phyloP scores from a whole-genome alignment of 2,113 vertebrate species.

The Poecilia latipinna region DNA sequence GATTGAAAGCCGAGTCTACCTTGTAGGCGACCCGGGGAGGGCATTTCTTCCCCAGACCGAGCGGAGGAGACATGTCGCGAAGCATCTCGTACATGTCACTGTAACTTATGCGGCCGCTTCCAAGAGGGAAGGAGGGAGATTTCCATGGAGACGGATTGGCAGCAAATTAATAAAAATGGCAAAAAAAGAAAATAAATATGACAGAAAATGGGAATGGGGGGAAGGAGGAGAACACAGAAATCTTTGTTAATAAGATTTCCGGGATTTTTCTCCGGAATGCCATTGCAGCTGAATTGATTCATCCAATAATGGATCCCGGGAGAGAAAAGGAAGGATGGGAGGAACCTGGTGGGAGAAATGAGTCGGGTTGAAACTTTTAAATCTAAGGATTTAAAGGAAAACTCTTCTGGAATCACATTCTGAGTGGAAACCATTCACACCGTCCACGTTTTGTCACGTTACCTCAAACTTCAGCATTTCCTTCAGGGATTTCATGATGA shows the following conservation, averaged over 20 bases:
- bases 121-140: slow-evolving; percentile 47
- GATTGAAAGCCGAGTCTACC: slow-evolving; percentile 82
- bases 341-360: slow-evolving; percentile 58
- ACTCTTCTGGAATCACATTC: slow-evolving; percentile 17
- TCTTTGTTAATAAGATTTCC: slow-evolving; percentile 85
- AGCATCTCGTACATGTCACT: slow-evolving; percentile 99
- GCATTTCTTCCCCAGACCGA: slow-evolving; percentile 99
- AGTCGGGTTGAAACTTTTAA: slow-evolving; percentile 33
- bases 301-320: slow-evolving; percentile 57
- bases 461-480: background rate
- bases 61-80: slow-evolving; percentile 98
- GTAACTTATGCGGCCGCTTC: slow-evolving; percentile 96
- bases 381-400: slow-evolving; percentile 29
- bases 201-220: slow-evolving; percentile 33
- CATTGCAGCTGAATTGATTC: slow-evolving; percentile 40
- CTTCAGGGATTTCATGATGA: too few relatives aligned
- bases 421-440: background rate
- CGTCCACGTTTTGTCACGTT: too few relatives aligned
- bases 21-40: slow-evolving; percentile 97
- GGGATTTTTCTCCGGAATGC: slow-evolving; percentile 56
- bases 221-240: slow-evolving; percentile 81
- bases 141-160: slow-evolving; percentile 29
- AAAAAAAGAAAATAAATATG: slow-evolving; percentile 63
- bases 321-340: slow-evolving; percentile 45
- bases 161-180: slow-evolving; percentile 49